phyloP scores from a whole-genome alignment of 1,140 invertebrate genomes.

The Eriocheir sinensis region DNA sequence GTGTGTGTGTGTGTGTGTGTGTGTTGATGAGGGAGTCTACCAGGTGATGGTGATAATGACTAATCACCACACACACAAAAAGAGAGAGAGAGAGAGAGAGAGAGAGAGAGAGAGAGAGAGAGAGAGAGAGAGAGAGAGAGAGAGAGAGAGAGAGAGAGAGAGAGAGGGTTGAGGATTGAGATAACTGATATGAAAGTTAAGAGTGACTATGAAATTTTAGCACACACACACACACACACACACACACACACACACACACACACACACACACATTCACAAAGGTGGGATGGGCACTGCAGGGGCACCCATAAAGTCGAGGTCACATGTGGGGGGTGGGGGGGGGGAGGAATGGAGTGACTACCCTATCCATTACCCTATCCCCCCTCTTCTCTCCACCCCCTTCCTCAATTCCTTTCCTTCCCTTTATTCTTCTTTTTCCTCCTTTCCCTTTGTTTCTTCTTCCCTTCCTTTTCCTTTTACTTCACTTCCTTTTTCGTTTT shows the following conservation, averaged over 20 bases:
- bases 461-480: too few relatives aligned
- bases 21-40: neutral
- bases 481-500: too few relatives aligned
- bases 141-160: conserved; percentile 57
- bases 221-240: conserved; percentile 1
- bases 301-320: neutral
- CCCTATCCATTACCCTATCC: neutral
- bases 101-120: conserved; percentile 37
- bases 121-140: conserved; percentile 45
- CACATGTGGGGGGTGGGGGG: neutral
- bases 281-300: conserved; percentile 11
- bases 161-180: neutral
- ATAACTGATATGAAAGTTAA: neutral
- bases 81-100: conserved; percentile 23
- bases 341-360: neutral
- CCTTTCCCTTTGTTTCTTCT: neutral
- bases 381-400: neutral
- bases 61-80: neutral
- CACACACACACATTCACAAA: conserved; percentile 28
- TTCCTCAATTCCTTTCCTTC: neutral
- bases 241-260: conserved; percentile 22
- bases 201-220: too few relatives aligned
- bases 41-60: neutral
- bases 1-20: conserved; percentile 1
- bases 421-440: neutral